Evolutionary conservation across 1,140 invertebrate genomes (phyloP).

Genomic region (Alviniconcha marisindica): DNA sequence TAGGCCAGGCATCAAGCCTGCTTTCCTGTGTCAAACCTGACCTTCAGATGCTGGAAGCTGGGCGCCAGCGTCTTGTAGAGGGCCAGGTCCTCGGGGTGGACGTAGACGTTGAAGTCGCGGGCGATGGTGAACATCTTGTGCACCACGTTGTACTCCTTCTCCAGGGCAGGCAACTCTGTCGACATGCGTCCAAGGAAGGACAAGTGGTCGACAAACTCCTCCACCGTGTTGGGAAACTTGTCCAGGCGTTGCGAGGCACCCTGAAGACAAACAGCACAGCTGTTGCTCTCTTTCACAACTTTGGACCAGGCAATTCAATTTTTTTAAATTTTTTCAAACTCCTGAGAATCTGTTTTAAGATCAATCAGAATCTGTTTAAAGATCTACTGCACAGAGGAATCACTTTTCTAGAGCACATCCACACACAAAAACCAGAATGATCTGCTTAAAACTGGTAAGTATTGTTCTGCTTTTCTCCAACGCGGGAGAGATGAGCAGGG

Average conservation of each 20-base stretch:
- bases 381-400: no score
- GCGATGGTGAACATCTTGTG: conserved; percentile 69
- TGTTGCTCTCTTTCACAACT: no score
- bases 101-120: conserved; percentile 68
- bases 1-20: no score
- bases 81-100: conserved; percentile 73
- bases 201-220: conserved; percentile 76
- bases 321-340: no score
- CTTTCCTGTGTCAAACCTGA: conserved; percentile 32
- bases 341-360: no score
- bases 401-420: no score
- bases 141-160: conserved; percentile 70
- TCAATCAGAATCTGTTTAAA: no score
- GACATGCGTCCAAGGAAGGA: conserved; percentile 72
- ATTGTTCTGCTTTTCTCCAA: no score
- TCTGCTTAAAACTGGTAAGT: no score
- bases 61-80: conserved; percentile 73
- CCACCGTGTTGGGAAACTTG: conserved; percentile 68
- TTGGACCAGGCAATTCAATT: no score
- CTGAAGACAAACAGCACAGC: conserved; percentile 55
- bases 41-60: conserved; percentile 75
- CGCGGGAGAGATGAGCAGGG: no score
- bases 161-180: conserved; percentile 72
- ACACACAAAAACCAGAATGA: no score
- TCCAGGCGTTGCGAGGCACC: conserved; percentile 74